Percentiles rank a stretch among this genome's conserved stretches.
Evolutionary conservation across 2,888 invertebrate species (phyloP).

Genomic region (Carterocephalus palaemon): DNA sequence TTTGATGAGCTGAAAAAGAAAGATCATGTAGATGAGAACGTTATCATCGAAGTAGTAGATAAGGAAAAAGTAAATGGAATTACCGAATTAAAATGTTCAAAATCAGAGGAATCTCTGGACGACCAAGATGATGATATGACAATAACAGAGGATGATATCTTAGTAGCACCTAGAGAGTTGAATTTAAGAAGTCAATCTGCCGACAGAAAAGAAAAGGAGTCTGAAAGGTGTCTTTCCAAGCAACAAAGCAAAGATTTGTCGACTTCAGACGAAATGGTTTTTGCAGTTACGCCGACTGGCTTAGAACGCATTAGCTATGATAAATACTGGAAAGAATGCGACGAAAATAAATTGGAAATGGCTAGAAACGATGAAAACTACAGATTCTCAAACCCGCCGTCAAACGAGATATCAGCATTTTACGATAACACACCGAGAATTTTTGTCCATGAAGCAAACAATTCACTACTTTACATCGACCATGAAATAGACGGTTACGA

Average conservation of each 20-base stretch:
- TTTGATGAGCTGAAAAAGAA: slow-evolving; percentile 60
- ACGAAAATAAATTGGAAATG: slow-evolving; percentile 49
- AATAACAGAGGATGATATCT: slow-evolving; percentile 68
- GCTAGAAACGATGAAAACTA: slow-evolving; percentile 66
- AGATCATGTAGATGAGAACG: slow-evolving; percentile 35
- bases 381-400: slow-evolving; percentile 63
- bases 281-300: slow-evolving; percentile 74
- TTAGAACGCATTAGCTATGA: slow-evolving; percentile 74
- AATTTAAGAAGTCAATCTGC: slow-evolving; percentile 57
- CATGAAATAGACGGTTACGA: slow-evolving; percentile 79
- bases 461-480: slow-evolving; percentile 66
- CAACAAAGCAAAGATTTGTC: slow-evolving; percentile 74
- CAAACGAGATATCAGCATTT: slow-evolving; percentile 50
- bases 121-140: slow-evolving; percentile 73
- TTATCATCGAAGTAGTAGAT: slow-evolving; percentile 36
- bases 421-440: slow-evolving; percentile 56
- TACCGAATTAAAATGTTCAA: slow-evolving; percentile 53
- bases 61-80: slow-evolving; percentile 52
- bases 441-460: slow-evolving; percentile 64
- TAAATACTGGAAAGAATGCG: slow-evolving; percentile 69
- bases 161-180: slow-evolving; percentile 61
- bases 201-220: slow-evolving; percentile 43
- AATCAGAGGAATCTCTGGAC: slow-evolving; percentile 68
- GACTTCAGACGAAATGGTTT: slow-evolving; percentile 76
- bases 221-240: slow-evolving; percentile 57